Base-by-base conservation (phyloP, 2,888 invertebrate genomes). In the Microplitis deprimator region DNA sequence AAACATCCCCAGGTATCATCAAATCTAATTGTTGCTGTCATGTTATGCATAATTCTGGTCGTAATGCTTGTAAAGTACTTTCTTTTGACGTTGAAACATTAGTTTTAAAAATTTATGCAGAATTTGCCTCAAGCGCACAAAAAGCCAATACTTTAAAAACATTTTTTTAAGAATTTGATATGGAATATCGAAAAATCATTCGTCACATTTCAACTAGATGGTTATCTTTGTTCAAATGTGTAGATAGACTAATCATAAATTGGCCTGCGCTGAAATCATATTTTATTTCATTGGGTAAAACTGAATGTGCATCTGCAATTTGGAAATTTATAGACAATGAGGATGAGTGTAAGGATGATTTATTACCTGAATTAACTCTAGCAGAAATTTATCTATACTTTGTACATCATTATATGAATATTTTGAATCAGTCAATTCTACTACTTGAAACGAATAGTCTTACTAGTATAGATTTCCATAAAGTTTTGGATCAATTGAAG, bases 11-110 rank as follows among this genome's bases (percentile, higher is more conserved):
- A 29, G 17, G 17, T 29, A 38, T 65, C 20, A 5, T 65, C 7
- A 65, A 65, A 65, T 6, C 65, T 13, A 65, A 65, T 20, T 65
- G 65, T 20, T 29, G 29, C 8, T 65, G 65, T 20, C 65, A 65
- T 8, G 65, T 65, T 8, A 29, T 38, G 20, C 65, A 65, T 65
- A 65, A 65, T 38, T 1, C 65, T 29, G 65, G 20, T 17, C 10
- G 41, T 50, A 65, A 65, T 5, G 65, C 38, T 65, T 65, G 65
- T 13, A 65, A 65, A 65, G 29, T 6, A 7, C 20, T 38, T 6
- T 29, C 20, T 6, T 65, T 17, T 13, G 65, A 65, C 13, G 29
- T 65, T 29, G 65, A 65, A 65, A 65, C 38, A 3, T 65, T 65
- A 13, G 29, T 65, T 6, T 1, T 10, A 29, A 65, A 65, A 29